These are phyloP conservation scores for Cavia aperea DNA, from an alignment of 2,113 vertebrate genomes.

Conservation along the genomic window DNA sequence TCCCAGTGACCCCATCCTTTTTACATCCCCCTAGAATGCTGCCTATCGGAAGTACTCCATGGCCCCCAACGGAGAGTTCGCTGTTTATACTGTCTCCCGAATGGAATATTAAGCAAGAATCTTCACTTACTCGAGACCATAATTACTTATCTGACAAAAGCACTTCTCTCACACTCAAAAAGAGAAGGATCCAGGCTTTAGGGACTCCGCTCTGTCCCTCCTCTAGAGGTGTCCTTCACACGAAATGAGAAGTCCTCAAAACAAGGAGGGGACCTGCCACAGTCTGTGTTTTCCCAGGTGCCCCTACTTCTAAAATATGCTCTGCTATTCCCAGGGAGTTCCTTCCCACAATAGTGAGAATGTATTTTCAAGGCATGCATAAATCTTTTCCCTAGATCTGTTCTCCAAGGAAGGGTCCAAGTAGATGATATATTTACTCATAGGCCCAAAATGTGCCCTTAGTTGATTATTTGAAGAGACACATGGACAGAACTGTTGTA, in stretches of 20 bases:
- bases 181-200: background rate
- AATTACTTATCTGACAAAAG: background rate
- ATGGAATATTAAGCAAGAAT: background rate
- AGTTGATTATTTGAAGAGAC: background rate
- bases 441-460: background rate
- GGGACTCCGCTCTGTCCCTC: background rate
- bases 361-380: background rate
- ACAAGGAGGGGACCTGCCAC: background rate
- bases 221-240: background rate
- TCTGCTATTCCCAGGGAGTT: background rate
- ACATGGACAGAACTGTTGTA: background rate
- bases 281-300: background rate
- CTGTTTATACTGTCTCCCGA: background rate
- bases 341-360: background rate
- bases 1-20: background rate
- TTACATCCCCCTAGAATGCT: background rate
- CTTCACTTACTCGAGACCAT: background rate
- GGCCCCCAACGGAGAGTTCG: background rate
- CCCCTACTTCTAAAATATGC: background rate
- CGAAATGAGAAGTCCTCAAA: background rate
- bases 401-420: background rate
- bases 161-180: background rate
- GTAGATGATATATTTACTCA: background rate
- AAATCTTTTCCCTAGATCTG: background rate
- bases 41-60: background rate